Percentiles rank a stretch among this genome's conserved stretches.
Evolutionary conservation across 2,113 vertebrate species (phyloP).

Genomic region (Callionymus lyra): DNA sequence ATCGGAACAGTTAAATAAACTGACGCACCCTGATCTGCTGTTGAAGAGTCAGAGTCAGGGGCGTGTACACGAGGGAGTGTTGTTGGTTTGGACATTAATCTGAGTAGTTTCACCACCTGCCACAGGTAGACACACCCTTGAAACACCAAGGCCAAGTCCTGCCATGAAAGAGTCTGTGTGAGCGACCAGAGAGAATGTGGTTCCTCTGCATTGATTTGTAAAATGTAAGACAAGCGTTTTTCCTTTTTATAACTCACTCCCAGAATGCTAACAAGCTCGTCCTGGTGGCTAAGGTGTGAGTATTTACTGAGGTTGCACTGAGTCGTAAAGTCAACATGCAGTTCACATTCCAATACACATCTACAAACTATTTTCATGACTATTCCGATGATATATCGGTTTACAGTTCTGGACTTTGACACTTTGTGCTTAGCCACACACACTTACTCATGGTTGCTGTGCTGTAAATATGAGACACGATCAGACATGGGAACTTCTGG

Average conservation of each 20-base stretch:
- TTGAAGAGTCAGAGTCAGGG: slow-evolving; percentile 10
- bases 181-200: slow-evolving; percentile 14
- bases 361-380: slow-evolving; percentile 8
- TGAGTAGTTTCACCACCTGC: slow-evolving; percentile 32
- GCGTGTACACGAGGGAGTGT: slow-evolving; percentile 31
- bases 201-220: slow-evolving; percentile 4
- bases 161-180: slow-evolving; percentile 8
- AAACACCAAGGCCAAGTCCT: slow-evolving; percentile 15
- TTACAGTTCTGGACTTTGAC: slow-evolving; percentile 38
- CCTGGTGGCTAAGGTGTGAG: neutral
- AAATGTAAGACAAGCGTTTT: slow-evolving; percentile 2
- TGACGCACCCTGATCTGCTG: too few relatives aligned
- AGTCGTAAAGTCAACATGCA: slow-evolving; percentile 13
- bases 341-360: slow-evolving; percentile 13
- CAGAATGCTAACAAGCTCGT: slow-evolving; percentile 1
- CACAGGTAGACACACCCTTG: slow-evolving; percentile 32
- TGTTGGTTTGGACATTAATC: slow-evolving; percentile 23
- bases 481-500: slow-evolving; percentile 26
- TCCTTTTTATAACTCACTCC: neutral
- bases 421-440: slow-evolving; percentile 9
- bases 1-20: too few relatives aligned
- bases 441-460: neutral
- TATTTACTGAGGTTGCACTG: slow-evolving; percentile 3
- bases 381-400: slow-evolving; percentile 11
- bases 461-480: slow-evolving; percentile 1